phyloP scores from a whole-genome alignment of 2,797 vertebrate species.

The Chrysocyon brachyurus region DNA sequence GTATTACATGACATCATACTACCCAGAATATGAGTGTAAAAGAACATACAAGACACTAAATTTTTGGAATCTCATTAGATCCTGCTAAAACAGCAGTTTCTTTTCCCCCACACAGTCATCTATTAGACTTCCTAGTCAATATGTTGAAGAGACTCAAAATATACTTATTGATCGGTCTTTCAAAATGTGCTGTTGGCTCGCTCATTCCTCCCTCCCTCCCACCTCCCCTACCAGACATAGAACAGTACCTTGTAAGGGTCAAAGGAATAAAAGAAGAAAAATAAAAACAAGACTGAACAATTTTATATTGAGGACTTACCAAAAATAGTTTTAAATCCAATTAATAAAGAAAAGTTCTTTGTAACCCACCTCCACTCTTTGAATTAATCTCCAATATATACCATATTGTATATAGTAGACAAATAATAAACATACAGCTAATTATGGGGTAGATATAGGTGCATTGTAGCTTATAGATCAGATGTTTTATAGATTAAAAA shows the following conservation, averaged over 20 bases:
- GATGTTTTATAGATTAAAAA: not conserved
- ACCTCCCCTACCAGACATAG: not conserved
- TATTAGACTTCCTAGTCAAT: not conserved
- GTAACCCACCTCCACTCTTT: not conserved
- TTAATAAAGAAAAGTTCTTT: not conserved
- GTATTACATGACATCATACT: not conserved
- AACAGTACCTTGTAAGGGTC: not conserved
- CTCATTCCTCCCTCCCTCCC: not conserved
- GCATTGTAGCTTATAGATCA: not conserved
- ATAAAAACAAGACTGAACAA: not conserved
- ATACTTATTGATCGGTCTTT: conserved; percentile 14
- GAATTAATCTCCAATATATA: not conserved
- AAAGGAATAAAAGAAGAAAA: not conserved
- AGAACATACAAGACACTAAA: not conserved
- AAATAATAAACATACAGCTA: not conserved
- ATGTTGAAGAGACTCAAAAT: conserved; percentile 48
- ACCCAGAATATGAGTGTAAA: not conserved
- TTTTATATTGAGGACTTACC: not conserved
- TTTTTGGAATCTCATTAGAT: conserved; percentile 41
- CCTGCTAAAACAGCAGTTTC: not conserved
- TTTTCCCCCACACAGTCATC: not conserved
- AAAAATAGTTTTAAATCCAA: not conserved
- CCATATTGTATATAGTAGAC: not conserved
- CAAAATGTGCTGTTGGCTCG: not conserved
- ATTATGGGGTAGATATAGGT: not conserved